Evolutionary conservation across 2,113 vertebrate species (phyloP).

Genomic region (Crotophaga sulcirostris): DNA sequence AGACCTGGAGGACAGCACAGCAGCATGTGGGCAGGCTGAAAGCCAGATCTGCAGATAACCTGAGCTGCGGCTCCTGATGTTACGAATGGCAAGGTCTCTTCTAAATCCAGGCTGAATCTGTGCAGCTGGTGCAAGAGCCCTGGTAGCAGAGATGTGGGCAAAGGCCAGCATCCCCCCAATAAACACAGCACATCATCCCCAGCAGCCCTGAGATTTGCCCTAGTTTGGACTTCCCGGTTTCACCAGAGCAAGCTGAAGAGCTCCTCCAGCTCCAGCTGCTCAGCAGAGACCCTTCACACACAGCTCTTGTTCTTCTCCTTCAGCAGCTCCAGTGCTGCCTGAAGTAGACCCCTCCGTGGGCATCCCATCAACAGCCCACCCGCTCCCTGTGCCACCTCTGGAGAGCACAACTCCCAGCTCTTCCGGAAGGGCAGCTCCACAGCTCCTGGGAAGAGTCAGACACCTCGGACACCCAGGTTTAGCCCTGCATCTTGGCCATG

Average conservation of each 20-base stretch:
- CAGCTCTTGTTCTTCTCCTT: neutral
- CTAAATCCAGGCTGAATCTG: neutral
- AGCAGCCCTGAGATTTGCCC: neutral
- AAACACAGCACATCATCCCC: neutral
- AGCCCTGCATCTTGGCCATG: neutral
- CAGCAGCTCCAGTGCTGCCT: neutral
- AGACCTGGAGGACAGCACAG: neutral
- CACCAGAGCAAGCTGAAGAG: neutral
- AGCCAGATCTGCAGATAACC: neutral
- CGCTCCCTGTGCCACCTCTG: fast-evolving
- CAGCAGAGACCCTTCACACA: neutral
- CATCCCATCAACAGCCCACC: neutral
- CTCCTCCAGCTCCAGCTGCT: neutral
- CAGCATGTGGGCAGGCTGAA: neutral
- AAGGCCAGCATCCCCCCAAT: neutral
- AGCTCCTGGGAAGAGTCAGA: neutral
- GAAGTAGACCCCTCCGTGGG: neutral
- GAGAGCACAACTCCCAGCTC: fast-evolving
- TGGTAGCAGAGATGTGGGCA: neutral
- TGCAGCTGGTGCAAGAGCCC: neutral
- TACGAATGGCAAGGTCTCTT: neutral
- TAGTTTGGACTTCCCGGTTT: neutral
- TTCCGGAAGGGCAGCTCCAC: neutral
- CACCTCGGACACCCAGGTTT: neutral
- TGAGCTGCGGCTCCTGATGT: neutral